Evolutionary conservation across 2,797 vertebrate species (phyloP).

Genomic region (Bucorvus abyssinicus): DNA sequence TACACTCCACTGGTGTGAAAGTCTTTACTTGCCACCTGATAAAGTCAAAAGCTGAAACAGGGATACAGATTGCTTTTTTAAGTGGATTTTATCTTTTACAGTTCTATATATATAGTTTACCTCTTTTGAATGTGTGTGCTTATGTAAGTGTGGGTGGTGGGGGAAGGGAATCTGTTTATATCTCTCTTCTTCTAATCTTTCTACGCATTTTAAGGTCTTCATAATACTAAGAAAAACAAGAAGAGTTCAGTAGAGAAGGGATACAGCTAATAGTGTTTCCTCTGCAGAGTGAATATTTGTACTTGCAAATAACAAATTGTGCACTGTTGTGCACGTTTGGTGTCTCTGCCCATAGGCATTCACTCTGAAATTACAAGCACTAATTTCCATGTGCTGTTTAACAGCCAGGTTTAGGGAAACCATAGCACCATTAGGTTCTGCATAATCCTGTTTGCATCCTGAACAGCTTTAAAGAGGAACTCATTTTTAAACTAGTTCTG

Average conservation of each 20-base stretch:
- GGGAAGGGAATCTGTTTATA: neutral
- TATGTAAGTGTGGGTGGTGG: neutral
- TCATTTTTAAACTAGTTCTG: neutral
- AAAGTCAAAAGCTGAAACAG: neutral
- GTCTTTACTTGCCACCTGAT: neutral
- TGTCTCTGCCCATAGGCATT: slow-evolving; percentile 7
- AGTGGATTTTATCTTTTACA: slow-evolving; percentile 9
- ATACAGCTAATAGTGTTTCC: neutral
- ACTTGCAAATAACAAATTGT: neutral
- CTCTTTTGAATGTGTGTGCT: neutral
- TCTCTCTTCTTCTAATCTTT: neutral
- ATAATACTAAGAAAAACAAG: neutral
- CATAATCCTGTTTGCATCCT: slow-evolving; percentile 31
- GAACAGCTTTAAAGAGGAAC: slow-evolving; percentile 14
- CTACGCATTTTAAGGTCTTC: neutral
- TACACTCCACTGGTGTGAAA: neutral
- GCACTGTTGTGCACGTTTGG: neutral
- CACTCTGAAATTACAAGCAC: slow-evolving; percentile 7
- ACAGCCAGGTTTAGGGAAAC: slow-evolving; percentile 11
- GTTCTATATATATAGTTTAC: neutral
- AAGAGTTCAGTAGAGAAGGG: neutral
- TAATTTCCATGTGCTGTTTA: slow-evolving; percentile 5
- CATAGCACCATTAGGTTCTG: neutral
- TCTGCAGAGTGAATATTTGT: neutral
- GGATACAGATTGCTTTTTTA: neutral